Base-by-base conservation (phyloP, 2,113 vertebrate genomes). In the Megaleporinus macrocephalus region DNA sequence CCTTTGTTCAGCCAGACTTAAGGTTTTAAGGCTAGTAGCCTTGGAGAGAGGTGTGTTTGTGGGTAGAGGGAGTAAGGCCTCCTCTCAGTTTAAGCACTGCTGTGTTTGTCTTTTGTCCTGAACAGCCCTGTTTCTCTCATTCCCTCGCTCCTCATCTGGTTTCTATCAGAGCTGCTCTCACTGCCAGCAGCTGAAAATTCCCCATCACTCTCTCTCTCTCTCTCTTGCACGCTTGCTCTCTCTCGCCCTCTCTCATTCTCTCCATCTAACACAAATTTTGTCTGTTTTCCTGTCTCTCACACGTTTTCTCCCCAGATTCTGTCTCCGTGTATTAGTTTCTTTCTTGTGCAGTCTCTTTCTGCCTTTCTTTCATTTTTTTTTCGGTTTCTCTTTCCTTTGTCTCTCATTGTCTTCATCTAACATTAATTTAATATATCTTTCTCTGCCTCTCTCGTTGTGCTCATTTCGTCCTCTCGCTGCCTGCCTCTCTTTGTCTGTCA, bases 1-100 rank as follows among this genome's bases (percentile, higher is more conserved):
- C 78, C 73, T 9, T 12, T 15, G 15, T 41, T n/a, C 44, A 41
- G 49, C 29, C 44, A 36, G 13, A 61, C 71, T 71, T 73, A 57
- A 30, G 33, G 41, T 27, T 82, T 57, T 27, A 29, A 79, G 47
- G 63, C 57, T 20, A 33, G 70, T 57, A 27, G 59, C 26, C 24
- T 47, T 11, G 27, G 27, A 26, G 55, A 16, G 61, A 77, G 41
- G 68, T 72, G 66, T 66, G 63, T 79, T 76, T 84, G 78, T 41
- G n/a, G 79, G 36, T 61, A 30, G 49, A 79, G 27, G 18, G 22
- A 83, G 20, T 27, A 22, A 20, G 47, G 62, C 51, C 24, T 90
- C 89, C 92, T 92, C 94, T 93, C 93, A 93, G 93, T 81, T 95
- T 94, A 96, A 95, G 94, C 93, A 94, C 91, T 91, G 92, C 95